Percentiles rank a stretch among this genome's conserved stretches.
These are phyloP conservation scores for Tauraco hartlaubi DNA, from an alignment of 2,797 vertebrate genomes.

Conservation along the genomic window DNA sequence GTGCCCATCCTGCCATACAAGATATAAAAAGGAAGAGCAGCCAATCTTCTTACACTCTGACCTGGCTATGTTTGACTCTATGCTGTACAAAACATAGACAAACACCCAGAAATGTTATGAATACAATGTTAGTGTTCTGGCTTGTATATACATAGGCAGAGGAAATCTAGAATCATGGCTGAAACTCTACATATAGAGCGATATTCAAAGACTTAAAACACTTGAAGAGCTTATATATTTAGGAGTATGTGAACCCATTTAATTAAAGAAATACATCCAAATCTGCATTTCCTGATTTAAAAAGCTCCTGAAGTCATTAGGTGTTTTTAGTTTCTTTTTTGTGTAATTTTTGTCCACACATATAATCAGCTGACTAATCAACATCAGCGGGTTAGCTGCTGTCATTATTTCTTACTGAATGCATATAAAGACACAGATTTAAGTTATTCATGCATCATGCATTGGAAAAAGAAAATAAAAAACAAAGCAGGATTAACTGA, in stretches of 20 bases:
- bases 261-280: background rate
- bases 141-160: background rate
- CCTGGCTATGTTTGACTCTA: background rate
- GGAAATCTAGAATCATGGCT: background rate
- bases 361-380: background rate
- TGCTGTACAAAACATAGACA: background rate
- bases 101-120: background rate
- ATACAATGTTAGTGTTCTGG: background rate
- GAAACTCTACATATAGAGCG: background rate
- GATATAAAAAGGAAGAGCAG: background rate
- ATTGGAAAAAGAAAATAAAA: accelerated
- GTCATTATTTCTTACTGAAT: background rate
- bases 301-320: background rate
- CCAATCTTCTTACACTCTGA: background rate
- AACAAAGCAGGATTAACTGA: background rate
- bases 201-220: background rate
- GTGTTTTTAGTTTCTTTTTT: background rate
- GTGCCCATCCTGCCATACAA: background rate
- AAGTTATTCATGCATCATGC: background rate
- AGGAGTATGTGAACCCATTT: background rate
- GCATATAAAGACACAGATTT: background rate
- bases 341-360: background rate
- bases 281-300: background rate
- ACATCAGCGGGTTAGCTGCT: background rate
- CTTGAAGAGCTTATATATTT: background rate